Percentiles rank a stretch among this genome's conserved stretches.
Evolutionary conservation across 2,113 vertebrate genomes (phyloP).

Genomic region (human): DNA sequence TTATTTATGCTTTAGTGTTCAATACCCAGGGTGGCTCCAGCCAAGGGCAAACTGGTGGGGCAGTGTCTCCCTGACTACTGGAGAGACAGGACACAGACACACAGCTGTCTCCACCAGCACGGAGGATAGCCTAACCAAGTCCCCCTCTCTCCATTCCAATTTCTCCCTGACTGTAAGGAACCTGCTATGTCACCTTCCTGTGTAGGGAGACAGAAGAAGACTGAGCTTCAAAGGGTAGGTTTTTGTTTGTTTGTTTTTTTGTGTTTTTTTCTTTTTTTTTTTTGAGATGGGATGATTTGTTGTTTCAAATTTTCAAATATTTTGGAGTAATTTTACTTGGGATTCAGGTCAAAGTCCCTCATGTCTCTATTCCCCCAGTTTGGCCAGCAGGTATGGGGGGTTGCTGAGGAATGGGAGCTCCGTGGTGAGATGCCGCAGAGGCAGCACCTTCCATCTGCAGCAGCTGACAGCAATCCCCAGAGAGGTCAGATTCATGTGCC

Average conservation of each 20-base stretch:
- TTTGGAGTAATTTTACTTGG: neutral
- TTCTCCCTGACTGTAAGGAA: neutral
- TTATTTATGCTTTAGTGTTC: too few species aligned
- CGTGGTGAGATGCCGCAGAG: neutral
- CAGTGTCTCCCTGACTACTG: neutral
- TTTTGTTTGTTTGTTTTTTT: neutral
- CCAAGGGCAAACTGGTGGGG: too few species aligned
- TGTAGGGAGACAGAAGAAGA: neutral
- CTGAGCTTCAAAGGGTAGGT: neutral
- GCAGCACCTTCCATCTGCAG: neutral
- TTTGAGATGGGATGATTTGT: neutral
- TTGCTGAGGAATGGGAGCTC: neutral
- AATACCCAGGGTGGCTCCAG: neutral
- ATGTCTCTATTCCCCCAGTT: neutral
- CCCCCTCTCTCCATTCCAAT: neutral
- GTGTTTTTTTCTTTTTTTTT: neutral
- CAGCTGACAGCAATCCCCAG: neutral
- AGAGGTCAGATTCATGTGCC: neutral
- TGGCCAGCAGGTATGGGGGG: neutral
- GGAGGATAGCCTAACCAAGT: neutral
- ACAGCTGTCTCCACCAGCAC: neutral
- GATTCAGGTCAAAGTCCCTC: neutral
- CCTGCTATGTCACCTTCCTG: neutral
- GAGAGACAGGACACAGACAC: neutral
- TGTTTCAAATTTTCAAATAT: neutral